Percentiles rank a stretch among this genome's conserved stretches.
Evolutionary conservation across 2,797 vertebrate genomes (phyloP).

Genomic region (Microhierax caerulescens): DNA sequence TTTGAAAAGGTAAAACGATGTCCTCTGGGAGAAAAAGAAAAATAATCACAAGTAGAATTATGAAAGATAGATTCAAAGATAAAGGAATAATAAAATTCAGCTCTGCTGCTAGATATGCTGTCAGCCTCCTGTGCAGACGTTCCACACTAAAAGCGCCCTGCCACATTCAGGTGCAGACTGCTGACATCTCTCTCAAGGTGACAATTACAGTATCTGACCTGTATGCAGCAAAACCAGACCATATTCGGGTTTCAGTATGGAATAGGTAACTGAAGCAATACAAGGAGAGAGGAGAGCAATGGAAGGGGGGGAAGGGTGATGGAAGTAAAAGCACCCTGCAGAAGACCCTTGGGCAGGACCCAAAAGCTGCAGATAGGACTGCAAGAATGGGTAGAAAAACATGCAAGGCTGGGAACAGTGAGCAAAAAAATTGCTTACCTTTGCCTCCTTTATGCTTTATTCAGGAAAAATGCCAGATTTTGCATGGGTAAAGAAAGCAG

Average conservation of each 20-base stretch:
- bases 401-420: neutral
- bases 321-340: neutral
- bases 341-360: neutral
- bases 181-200: neutral
- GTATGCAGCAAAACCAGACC: neutral
- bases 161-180: neutral
- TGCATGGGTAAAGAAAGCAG: neutral
- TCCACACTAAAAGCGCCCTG: neutral
- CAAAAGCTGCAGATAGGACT: neutral
- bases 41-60: neutral
- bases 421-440: neutral
- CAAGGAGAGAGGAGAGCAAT: neutral
- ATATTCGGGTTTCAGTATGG: neutral
- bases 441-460: neutral
- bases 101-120: neutral
- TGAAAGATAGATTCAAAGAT: neutral
- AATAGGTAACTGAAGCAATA: neutral
- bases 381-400: neutral
- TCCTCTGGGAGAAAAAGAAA: neutral
- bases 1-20: constrained; percentile 23
- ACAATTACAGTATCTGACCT: neutral
- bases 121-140: neutral
- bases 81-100: neutral
- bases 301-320: no score
- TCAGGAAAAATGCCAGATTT: neutral